These are phyloP conservation scores for Sphenopsis melanotis DNA, from an alignment of 2,797 vertebrate species.

Conservation along the genomic window DNA sequence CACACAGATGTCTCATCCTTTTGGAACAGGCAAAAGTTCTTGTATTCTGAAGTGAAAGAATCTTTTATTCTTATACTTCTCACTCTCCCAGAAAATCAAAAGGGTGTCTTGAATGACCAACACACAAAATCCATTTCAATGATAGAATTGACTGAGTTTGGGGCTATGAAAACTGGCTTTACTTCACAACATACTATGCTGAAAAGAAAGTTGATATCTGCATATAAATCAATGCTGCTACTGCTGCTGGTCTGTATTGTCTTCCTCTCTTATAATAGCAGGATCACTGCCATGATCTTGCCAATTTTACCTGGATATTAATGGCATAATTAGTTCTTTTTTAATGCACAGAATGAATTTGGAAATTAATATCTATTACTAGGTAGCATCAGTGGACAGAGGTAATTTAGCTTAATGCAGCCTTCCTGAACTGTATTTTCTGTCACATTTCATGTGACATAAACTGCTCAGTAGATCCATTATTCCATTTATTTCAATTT, in stretches of 20 bases:
- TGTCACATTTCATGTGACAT: background rate
- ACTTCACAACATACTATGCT: background rate
- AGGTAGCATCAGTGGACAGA: background rate
- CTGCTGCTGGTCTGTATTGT: background rate
- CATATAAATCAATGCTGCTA: background rate
- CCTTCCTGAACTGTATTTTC: background rate
- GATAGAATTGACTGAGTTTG: background rate
- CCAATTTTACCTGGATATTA: background rate
- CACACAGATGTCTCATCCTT: background rate
- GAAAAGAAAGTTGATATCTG: background rate
- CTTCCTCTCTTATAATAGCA: background rate
- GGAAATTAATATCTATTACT: background rate
- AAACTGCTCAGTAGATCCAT: background rate
- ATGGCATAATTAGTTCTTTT: slow-evolving; percentile 6
- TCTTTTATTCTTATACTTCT: background rate
- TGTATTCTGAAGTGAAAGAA: background rate
- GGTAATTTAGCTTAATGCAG: background rate
- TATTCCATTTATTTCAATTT: background rate
- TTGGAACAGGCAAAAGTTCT: background rate
- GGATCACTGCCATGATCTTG: background rate
- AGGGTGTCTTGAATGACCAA: background rate
- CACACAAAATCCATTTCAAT: background rate
- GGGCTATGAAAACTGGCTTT: background rate
- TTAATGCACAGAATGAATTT: background rate
- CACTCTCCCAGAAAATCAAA: background rate